These are phyloP conservation scores for Drosophila nigromelanica DNA, from an alignment of 1,140 invertebrate species.

Conservation along the genomic window DNA sequence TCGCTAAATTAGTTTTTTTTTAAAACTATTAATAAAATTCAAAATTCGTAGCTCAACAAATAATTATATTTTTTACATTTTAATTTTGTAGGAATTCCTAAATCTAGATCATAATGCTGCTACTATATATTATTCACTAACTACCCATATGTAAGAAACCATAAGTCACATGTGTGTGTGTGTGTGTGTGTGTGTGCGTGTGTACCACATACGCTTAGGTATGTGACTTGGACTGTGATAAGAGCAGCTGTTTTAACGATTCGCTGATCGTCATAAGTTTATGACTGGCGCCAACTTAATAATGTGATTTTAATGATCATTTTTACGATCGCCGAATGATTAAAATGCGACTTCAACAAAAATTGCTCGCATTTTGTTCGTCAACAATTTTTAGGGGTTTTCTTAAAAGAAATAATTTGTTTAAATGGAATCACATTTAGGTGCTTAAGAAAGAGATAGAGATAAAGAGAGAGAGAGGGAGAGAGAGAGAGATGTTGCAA, in stretches of 20 bases:
- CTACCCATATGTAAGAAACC: background rate
- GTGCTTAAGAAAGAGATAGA: background rate
- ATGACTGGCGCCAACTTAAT: slow-evolving; percentile 75
- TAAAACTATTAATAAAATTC: no score
- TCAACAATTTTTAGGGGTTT: slow-evolving; percentile 12
- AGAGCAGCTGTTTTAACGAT: slow-evolving; percentile 50
- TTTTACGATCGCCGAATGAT: slow-evolving; percentile 59
- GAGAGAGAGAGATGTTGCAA: background rate
- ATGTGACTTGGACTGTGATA: slow-evolving; percentile 31
- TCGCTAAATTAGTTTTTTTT: no score
- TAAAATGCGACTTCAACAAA: slow-evolving; percentile 17
- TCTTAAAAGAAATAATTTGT: background rate
- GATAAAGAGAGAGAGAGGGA: background rate
- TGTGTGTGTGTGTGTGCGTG: background rate
- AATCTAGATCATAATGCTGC: no score
- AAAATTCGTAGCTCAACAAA: no score
- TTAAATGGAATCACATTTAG: background rate
- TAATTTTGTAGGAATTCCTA: no score
- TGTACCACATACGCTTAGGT: background rate
- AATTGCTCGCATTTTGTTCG: slow-evolving; percentile 11
- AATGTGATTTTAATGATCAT: slow-evolving; percentile 61
- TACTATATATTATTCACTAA: no score
- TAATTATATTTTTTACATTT: no score
- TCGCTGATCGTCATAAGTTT: slow-evolving; percentile 54
- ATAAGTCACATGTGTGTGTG: background rate